Base-by-base conservation (phyloP, 2,888 invertebrate genomes). In the Acrobasis repandana region DNA sequence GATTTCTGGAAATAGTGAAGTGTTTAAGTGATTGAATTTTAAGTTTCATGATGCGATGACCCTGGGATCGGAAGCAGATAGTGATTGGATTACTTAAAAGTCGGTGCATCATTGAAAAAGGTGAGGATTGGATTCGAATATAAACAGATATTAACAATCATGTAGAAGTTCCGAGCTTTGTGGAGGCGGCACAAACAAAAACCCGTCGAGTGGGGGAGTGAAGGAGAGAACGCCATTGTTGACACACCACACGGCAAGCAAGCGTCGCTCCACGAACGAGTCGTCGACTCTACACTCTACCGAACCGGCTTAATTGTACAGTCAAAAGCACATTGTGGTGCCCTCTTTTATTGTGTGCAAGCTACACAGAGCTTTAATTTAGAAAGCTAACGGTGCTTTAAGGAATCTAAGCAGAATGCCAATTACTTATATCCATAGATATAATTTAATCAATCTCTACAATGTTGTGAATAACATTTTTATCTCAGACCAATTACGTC, bases 151-250 rank as follows among this genome's bases (percentile, higher is more conserved):
- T 68, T 72, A 70, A 74, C 68, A 72, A 69, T 68, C 69, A 73
- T 72, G 71, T 68, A 74, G 71, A 68, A 69, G 72, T 68, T 68
- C 66, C 67, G 64, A 65, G 72, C 71, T 70, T 74, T 76, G 79
- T 74, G 77, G 73, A 79, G 80, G 79, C 77, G 80, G 78, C 67
- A 74, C 78, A 80, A 82, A 86, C 85, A 85, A 89, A 85, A 86
- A 79, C 75, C 73, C 73, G 70, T 76, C 74, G 78, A 77, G 78
- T 79, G 83, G 80, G 86, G 85, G 85, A 85, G 83, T 69, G 82
- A 83, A 82, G 80, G 85, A 85, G 86, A 85, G 84, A 83, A 85
- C 82, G 81, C 76, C 80, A 83, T 86, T 90, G 89, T 90, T 90
- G 88, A 88, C 85, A 86, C 83, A 78, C 76, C 85, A 86, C 83